These are phyloP conservation scores for Pimephales promelas DNA, from an alignment of 2,113 vertebrate species.

Conservation along the genomic window DNA sequence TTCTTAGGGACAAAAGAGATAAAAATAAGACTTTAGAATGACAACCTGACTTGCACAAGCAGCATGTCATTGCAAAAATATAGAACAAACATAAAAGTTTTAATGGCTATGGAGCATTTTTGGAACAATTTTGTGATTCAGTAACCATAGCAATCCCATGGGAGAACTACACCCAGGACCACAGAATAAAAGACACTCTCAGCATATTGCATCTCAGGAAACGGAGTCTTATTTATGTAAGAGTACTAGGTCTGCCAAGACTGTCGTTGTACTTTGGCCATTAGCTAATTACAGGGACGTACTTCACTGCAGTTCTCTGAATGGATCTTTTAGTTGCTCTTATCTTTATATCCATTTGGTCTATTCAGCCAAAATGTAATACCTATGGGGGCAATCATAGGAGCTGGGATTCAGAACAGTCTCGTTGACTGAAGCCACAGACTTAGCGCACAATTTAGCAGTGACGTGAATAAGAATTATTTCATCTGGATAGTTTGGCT, in stretches of 20 bases:
- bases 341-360: conserved; percentile 34
- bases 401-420: conserved; percentile 18
- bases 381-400: conserved; percentile 35
- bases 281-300: conserved; percentile 23
- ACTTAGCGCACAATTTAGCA: conserved; percentile 49
- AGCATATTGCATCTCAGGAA: conserved; percentile 31
- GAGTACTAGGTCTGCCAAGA: conserved; percentile 25
- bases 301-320: conserved; percentile 25
- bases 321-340: conserved; percentile 15
- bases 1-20: not conserved
- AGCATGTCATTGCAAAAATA: too few relatives aligned
- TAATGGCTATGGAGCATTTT: conserved; percentile 19
- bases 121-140: conserved; percentile 24
- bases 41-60: not conserved
- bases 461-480: conserved; percentile 56
- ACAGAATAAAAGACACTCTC: conserved; percentile 37
- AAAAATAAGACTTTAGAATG: not conserved
- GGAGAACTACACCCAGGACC: conserved; percentile 34
- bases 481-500: conserved; percentile 50
- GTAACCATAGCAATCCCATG: conserved; percentile 17
- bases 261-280: conserved; percentile 9
- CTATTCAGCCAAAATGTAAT: conserved; percentile 25
- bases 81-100: too few relatives aligned
- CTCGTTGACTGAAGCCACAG: conserved; percentile 50
- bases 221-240: conserved; percentile 25